phyloP scores from a whole-genome alignment of 1,140 invertebrate species.

The Drosophila funebris region DNA sequence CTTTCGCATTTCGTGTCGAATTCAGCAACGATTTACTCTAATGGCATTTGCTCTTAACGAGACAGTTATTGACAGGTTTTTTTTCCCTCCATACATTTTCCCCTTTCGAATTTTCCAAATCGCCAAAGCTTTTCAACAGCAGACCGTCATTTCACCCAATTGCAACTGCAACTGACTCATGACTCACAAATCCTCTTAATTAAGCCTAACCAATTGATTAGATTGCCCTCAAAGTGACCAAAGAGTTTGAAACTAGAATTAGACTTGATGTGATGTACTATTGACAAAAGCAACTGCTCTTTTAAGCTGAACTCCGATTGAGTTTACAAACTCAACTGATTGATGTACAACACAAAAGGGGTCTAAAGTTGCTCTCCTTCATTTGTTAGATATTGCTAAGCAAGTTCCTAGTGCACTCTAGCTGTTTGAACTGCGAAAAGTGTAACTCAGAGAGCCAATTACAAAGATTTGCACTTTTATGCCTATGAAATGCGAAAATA shows the following conservation, averaged over 20 bases:
- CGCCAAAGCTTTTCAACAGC: background rate
- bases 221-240: background rate
- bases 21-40: conserved; percentile 41
- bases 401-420: too few species aligned
- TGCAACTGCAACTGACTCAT: background rate
- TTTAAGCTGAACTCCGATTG: too few species aligned
- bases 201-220: conserved; percentile 16
- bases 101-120: background rate
- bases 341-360: too few species aligned
- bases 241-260: background rate
- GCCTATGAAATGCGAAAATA: too few species aligned
- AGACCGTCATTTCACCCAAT: background rate
- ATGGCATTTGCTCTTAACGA: conserved; percentile 42
- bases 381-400: too few species aligned
- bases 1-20: background rate
- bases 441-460: too few species aligned
- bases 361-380: too few species aligned
- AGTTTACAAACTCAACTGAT: too few species aligned
- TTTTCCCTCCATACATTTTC: background rate
- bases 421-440: too few species aligned
- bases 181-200: conserved; percentile 9
- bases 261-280: too few species aligned
- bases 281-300: too few species aligned
- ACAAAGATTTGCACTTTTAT: too few species aligned
- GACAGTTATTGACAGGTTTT: conserved; percentile 45